Base-by-base conservation (phyloP, 2,888 invertebrate species). In the Callimorpha dominula region DNA sequence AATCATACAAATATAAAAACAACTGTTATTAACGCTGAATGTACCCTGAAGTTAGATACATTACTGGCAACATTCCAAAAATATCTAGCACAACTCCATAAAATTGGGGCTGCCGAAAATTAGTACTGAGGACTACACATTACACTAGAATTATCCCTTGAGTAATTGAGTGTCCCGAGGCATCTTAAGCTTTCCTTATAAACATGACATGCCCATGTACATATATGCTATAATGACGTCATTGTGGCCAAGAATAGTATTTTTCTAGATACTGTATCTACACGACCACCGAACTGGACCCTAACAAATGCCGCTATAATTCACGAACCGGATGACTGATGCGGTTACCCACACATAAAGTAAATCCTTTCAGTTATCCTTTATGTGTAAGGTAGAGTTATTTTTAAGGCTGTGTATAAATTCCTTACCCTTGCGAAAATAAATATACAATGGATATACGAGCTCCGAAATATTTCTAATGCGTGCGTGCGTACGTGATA, bases 261-360 rank as follows among this genome's bases (percentile, higher is more conserved):
- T 75, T 81, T 46, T 77, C 70, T 63, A 79, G 83, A 78, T 79
- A 73, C 65, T 68, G 67, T 73, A 68, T 72, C 40, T 69, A 74
- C 50, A 60, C 77, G 68, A 68, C 74, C 46, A 62, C 63, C 54
- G 71, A 76, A 65, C 73, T 74, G 72, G 77, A 72, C 79, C 72
- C 84, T 71, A 85, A 85, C 85, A 87, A 88, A 88, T 87, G 83
- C 82, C 78, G 78, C 86, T 82, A 88, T 90, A 89, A 90, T 86
- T 91, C 89, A 90, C 87, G 83, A 83, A 84, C 80, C 81, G 80
- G 79, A 85, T 88, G 89, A 90, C 87, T 88, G 87, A 90, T 90
- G 87, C 85, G 87, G 84, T 85, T 83, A 85, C 81, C 87, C 88
- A 82, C 84, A 85, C 85, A 89, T 86, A 88, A 89, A 88, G 86